Evolutionary conservation across 2,888 invertebrate species (phyloP), one percentile per base, ranked within the genome.

Genomic region (Drosophila incognita): DNA sequence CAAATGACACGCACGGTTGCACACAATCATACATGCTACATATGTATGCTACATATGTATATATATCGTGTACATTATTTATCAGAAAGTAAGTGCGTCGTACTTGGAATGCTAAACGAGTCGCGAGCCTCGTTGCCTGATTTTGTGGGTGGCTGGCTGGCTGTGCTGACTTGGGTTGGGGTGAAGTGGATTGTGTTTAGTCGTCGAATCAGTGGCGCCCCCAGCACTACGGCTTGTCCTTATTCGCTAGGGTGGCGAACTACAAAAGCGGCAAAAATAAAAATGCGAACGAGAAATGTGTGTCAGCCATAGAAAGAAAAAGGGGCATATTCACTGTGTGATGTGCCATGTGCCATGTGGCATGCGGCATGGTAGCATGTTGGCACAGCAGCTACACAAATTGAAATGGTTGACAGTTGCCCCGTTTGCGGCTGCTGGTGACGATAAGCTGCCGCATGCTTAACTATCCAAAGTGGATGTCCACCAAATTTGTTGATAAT

Each of bases 321-420:
- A 24, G 46, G 46, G 46, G 46, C 46, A 46, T 15, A 33, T 29
- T 40, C n/a, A 33, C n/a, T 60, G 40, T 64, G 42, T 53, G 54
- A 56, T 61, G 21, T 46, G 42, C 33, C 33, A 21, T 21, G 42
- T 46, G 42, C 33, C 33, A 21, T 21, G 42, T 21, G 42, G 46
- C 33, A 56, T 61, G 36, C 13, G 42, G 42, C 21, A 21, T 24
- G 24, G 24, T 24, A 2, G 24, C 27, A 27, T 2, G 24, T 24
- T 24, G 3, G 27, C 27, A 27, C 27, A 27, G 27, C 27, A 27
- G 27, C 27, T 27, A 76, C 81, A 27, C 49, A 81, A 81, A 67
- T 76, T 76, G 77, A 90, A 79, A 67, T 70, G 76, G 78, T 84
- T 90, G 84, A 74, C 81, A 82, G 64, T 78, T 73, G 69, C 24